phyloP scores from a whole-genome alignment of 35 echinoderm and acorn worm genomes.

The Anneissia japonica region DNA sequence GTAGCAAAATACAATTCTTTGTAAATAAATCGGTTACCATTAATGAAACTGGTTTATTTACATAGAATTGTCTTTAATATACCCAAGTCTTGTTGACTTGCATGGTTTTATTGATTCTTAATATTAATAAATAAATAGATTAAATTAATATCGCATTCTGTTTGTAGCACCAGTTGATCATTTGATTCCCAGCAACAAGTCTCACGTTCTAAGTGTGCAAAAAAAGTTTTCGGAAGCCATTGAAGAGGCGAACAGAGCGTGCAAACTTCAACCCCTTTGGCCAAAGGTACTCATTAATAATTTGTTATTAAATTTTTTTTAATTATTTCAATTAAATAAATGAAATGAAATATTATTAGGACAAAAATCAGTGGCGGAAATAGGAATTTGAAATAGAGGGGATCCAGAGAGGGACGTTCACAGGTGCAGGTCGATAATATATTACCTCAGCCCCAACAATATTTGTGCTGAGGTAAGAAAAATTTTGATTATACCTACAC shows the following conservation, averaged over 20 bases:
- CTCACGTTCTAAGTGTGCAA: constrained; percentile 33
- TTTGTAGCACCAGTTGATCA: constrained; percentile 58
- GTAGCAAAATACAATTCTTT: neutral
- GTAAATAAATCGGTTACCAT: neutral
- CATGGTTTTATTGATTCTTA: neutral
- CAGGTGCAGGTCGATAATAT: neutral
- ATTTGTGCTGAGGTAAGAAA: neutral
- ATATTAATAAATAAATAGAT: neutral
- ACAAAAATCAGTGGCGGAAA: neutral
- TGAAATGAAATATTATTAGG: neutral
- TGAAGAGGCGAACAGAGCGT: constrained; percentile 52
- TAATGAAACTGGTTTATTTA: neutral
- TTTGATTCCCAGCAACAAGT: constrained; percentile 65
- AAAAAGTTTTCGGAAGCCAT: constrained; percentile 33
- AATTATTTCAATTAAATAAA: neutral
- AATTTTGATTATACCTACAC: neutral
- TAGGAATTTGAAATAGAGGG: neutral
- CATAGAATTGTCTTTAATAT: neutral
- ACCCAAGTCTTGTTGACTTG: neutral
- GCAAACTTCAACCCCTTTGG: constrained; percentile 66
- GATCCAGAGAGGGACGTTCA: neutral
- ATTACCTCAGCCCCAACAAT: neutral
- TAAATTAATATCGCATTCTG: neutral
- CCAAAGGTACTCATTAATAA: constrained; percentile 42
- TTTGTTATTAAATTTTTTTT: neutral